phyloP scores from a whole-genome alignment of 2,113 vertebrate genomes.

The Glareola pratincola region DNA sequence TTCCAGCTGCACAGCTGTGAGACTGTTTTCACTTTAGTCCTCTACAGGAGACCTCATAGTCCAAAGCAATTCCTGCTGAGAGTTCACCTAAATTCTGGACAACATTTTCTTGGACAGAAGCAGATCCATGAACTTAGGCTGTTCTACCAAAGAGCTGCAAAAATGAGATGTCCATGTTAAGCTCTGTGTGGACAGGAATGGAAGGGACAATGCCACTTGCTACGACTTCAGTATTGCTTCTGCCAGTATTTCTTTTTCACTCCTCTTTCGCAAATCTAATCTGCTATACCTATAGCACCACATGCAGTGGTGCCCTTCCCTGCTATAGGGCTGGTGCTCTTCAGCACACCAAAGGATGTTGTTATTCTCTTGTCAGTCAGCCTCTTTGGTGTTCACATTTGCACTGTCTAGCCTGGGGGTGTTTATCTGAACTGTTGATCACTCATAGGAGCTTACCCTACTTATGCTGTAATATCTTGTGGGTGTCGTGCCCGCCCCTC shows the following conservation, averaged over 20 bases:
- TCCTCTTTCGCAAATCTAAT: not conserved
- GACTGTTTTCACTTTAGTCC: not conserved
- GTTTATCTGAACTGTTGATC: not conserved
- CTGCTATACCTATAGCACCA: not conserved
- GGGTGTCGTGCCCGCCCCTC: rapidly evolving
- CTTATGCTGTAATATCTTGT: not conserved
- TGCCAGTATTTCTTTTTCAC: not conserved
- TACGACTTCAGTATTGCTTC: not conserved
- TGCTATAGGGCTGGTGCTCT: not conserved
- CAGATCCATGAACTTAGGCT: not conserved
- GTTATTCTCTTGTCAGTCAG: not conserved
- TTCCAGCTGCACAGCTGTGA: not conserved
- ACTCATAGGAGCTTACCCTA: not conserved
- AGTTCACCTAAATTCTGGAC: not conserved
- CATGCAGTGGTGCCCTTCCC: not conserved
- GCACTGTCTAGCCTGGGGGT: not conserved
- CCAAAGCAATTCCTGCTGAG: not conserved
- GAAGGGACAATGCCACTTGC: not conserved
- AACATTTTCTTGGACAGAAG: not conserved
- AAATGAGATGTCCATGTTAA: not conserved
- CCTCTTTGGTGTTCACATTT: not conserved
- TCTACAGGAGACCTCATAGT: not conserved
- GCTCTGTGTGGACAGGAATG: not conserved
- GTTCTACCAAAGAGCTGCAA: not conserved
- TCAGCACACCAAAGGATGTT: not conserved